These are phyloP conservation scores for Dioctria rufipes DNA, from an alignment of 2,888 invertebrate species.

Conservation along the genomic window DNA sequence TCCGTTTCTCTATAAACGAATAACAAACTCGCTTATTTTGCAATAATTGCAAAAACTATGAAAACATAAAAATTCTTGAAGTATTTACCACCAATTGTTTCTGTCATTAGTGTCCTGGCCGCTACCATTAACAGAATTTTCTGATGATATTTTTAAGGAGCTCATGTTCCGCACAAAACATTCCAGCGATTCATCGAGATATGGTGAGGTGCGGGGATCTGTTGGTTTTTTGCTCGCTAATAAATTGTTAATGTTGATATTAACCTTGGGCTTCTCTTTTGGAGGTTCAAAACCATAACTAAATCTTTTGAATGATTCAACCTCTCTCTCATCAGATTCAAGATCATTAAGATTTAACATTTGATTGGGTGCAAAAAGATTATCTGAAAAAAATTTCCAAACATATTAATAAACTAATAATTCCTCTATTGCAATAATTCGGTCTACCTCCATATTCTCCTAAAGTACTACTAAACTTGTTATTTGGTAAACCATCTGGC, in stretches of 20 bases:
- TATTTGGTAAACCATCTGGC: slow-evolving; percentile 77
- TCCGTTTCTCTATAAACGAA: not conserved
- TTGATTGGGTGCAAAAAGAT: slow-evolving; percentile 86
- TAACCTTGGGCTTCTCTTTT: slow-evolving; percentile 82
- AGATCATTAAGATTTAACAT: slow-evolving; percentile 84
- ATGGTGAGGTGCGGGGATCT: slow-evolving; percentile 67
- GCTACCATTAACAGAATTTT: slow-evolving; percentile 16
- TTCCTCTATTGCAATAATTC: not conserved
- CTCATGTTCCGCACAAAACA: slow-evolving; percentile 69
- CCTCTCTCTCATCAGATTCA: slow-evolving; percentile 85
- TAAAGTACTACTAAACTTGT: slow-evolving; percentile 79
- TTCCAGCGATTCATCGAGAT: slow-evolving; percentile 68
- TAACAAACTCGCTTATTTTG: slow-evolving; percentile 6
- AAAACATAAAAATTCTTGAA: not conserved
- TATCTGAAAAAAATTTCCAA: slow-evolving; percentile 67
- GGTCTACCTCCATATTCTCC: slow-evolving; percentile 64
- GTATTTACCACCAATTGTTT: slow-evolving; percentile 45
- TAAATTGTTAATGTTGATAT: slow-evolving; percentile 85
- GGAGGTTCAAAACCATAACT: slow-evolving; percentile 87
- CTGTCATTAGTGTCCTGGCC: slow-evolving; percentile 23
- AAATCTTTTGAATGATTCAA: slow-evolving; percentile 90
- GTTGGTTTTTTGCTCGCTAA: slow-evolving; percentile 70
- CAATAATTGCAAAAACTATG: not conserved
- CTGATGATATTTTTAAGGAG: slow-evolving; percentile 65
- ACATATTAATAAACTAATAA: not conserved